Evolutionary conservation across 1,140 invertebrate species (phyloP), one percentile per base, ranked within the genome.

Genomic region (Drosophila parvula): DNA sequence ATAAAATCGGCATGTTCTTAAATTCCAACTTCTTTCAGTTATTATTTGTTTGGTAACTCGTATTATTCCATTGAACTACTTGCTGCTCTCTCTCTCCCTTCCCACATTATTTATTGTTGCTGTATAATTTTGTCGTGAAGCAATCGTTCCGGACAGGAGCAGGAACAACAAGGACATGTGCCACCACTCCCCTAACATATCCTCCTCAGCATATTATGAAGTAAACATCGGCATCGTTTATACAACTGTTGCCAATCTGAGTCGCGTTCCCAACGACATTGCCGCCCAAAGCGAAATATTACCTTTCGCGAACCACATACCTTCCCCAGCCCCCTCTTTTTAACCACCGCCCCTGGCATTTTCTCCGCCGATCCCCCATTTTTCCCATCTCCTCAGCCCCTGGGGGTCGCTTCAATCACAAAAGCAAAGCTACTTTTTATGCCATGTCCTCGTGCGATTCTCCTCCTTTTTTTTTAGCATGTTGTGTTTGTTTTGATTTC

Each of bases 161-260:
- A 71, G 36, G 6, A 57, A 68, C 36, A 71, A 68, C 51, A 73
- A 32, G 22, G n/a, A 22, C 22, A 28, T 44, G 32, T 12, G 34
- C 10, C 14, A 18, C n/a, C 11, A n/a, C n/a, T n/a, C n/a, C n/a
- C n/a, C n/a, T n/a, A n/a, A n/a, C n/a, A n/a, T n/a, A n/a, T n/a
- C 36, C 10, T 14, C 40, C 41, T 18, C 12, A 34, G 45, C 71
- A 55, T 77, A 79, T 88, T 77, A 79, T 73, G 79, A 74, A 79
- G 79, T 68, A 86, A 86, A 88, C 83, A 86, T 88, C 55, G 67
- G 63, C 79, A 79, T 79, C 82, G 79, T 86, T 86, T 86, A 77
- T 86, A 79, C 82, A 86, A 86, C 83, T 86, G 82, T 88, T 88
- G 82, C 76, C 82, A 86, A 86, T 86, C 81, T 79, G 71, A 50